A percentile compares a stretch with the other conserved stretches of the same genome.
These are phyloP conservation scores for Trissolcus basalis DNA, from an alignment of 1,140 invertebrate genomes.

Conservation along the genomic window DNA sequence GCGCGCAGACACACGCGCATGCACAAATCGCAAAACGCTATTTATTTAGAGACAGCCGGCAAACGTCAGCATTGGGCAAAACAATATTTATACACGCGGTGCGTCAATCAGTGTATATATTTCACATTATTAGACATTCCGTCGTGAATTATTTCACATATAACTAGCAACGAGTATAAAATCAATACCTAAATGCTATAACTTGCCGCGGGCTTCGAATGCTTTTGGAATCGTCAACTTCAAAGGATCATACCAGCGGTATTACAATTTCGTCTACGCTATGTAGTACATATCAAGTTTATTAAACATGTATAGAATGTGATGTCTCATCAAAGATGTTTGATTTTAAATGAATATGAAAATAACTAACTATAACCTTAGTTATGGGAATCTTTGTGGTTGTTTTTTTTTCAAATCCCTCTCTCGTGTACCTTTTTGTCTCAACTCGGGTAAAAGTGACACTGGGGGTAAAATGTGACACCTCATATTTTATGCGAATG, in stretches of 20 bases:
- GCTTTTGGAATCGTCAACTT: conserved; percentile 60
- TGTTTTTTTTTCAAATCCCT: too few relatives aligned
- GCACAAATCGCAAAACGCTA: conserved; percentile 10
- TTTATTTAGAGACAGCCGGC: conserved; percentile 19
- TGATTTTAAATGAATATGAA: conserved; percentile 47
- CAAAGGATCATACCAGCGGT: conserved; percentile 50
- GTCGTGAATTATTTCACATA: conserved; percentile 60
- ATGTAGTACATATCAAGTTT: conserved; percentile 57
- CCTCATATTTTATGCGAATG: too few relatives aligned
- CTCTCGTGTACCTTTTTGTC: too few relatives aligned
- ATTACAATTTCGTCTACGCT: conserved; percentile 57
- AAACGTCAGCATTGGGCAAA: conserved; percentile 22
- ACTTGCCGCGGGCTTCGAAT: conserved; percentile 59
- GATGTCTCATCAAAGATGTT: conserved; percentile 49
- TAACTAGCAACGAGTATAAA: conserved; percentile 59
- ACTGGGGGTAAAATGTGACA: too few relatives aligned
- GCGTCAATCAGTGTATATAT: conserved; percentile 40
- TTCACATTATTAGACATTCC: conserved; percentile 59
- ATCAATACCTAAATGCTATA: conserved; percentile 61
- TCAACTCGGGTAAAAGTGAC: too few relatives aligned
- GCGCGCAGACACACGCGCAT: neutral
- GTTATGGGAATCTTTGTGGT: conserved; percentile 6
- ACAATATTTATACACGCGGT: conserved; percentile 42
- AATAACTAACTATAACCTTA: conserved; percentile 24
- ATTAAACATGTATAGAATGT: conserved; percentile 58